Evolutionary conservation across 2,113 vertebrate genomes (phyloP).

Genomic region (Chlorocebus sabaeus): DNA sequence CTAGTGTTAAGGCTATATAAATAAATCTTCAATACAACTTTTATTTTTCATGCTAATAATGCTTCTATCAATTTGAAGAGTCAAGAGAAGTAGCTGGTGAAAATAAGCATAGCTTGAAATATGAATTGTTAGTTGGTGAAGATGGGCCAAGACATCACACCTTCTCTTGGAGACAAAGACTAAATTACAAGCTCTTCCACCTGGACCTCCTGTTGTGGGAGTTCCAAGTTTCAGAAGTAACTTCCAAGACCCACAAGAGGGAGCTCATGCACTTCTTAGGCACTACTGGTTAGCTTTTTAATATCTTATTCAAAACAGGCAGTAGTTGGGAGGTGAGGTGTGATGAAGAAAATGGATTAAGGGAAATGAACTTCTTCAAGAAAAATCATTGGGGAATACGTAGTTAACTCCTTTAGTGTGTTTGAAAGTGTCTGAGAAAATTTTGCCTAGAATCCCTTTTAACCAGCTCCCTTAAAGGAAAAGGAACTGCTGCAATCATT

Average conservation of each 20-base stretch:
- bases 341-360: conserved; percentile 7
- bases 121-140: neutral
- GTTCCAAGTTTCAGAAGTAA: conserved; percentile 28
- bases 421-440: conserved; percentile 38
- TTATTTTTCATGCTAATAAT: neutral
- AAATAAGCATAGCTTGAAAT: neutral
- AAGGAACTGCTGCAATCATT: neutral
- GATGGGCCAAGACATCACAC: neutral
- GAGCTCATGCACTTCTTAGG: conserved; percentile 61
- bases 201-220: neutral
- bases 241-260: conserved; percentile 61
- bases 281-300: neutral
- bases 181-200: neutral
- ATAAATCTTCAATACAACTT: neutral
- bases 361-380: conserved; percentile 24
- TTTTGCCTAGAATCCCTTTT: neutral
- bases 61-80: neutral
- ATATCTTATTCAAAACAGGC: neutral
- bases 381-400: conserved; percentile 8
- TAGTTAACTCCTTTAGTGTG: neutral
- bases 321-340: neutral
- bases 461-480: conserved; percentile 8
- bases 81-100: neutral
- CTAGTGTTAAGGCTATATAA: neutral
- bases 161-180: neutral